Conservation (phyloP, 2,113 vertebrate species). For the Laticauda laticaudata region DNA sequence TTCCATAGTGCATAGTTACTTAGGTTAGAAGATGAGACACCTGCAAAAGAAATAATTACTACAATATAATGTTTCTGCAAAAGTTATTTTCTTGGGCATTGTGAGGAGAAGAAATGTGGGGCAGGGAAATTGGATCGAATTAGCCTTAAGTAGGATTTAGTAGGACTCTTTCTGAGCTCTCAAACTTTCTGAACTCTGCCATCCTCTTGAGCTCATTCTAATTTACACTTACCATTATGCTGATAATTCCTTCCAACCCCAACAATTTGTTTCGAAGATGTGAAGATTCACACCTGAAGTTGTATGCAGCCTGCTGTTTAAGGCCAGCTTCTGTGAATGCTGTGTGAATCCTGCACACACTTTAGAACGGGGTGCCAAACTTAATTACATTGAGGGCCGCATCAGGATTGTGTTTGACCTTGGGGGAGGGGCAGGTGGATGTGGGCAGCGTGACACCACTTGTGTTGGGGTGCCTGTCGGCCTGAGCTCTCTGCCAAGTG, state of each 20-base stretch:
- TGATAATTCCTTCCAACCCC: not conserved
- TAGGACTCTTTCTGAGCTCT: not conserved
- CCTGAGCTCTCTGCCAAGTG: no score
- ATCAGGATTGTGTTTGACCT: no score
- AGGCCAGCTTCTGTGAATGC: not conserved
- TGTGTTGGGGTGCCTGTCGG: no score
- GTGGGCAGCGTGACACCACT: no score
- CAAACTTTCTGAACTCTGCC: not conserved
- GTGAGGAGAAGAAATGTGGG: not conserved
- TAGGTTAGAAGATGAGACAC: not conserved
- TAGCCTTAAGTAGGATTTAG: not conserved
- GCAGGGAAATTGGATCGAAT: not conserved
- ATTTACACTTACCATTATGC: not conserved
- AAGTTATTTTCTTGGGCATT: not conserved
- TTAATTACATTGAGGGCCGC: no score
- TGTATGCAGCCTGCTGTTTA: not conserved
- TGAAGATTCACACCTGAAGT: not conserved
- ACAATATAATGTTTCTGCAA: not conserved
- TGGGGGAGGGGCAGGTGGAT: no score
- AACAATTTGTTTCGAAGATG: not conserved
- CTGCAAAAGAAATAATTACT: not conserved
- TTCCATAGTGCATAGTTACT: not conserved
- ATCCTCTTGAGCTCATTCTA: not conserved
- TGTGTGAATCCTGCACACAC: not conserved
- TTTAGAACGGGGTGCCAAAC: no score